phyloP scores from a whole-genome alignment of 1,140 invertebrate genomes.

The Charaxes varanes region DNA sequence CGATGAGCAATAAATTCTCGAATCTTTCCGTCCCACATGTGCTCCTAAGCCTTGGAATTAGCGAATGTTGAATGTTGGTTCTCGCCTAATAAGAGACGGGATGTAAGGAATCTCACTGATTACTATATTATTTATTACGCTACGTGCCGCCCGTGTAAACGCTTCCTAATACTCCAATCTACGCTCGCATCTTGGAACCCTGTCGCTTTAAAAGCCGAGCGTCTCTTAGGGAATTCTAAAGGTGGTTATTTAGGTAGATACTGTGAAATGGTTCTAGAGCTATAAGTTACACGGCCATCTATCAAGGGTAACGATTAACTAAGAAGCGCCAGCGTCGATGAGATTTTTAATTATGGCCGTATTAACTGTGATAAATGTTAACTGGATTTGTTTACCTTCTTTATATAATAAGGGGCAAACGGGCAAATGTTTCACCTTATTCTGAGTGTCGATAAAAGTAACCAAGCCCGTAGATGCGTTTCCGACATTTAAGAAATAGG shows the following conservation, averaged over 20 bases:
- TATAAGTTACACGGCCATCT: constrained; percentile 26
- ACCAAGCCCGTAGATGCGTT: too few relatives aligned
- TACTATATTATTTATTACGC: constrained; percentile 72
- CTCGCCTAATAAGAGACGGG: constrained; percentile 67
- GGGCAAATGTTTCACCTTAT: too few relatives aligned
- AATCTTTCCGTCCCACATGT: constrained; percentile 71
- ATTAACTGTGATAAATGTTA: constrained; percentile 5
- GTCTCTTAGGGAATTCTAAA: constrained; percentile 2
- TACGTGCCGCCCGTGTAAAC: constrained; percentile 68
- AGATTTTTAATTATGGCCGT: constrained; percentile 47
- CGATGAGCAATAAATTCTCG: constrained; percentile 68
- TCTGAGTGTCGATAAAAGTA: too few relatives aligned
- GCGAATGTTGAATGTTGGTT: constrained; percentile 70
- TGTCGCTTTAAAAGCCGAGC: constrained; percentile 26
- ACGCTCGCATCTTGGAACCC: constrained; percentile 40
- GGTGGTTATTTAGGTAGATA: constrained; percentile 7
- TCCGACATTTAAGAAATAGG: too few relatives aligned
- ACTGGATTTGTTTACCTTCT: not conserved
- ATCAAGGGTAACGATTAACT: constrained; percentile 53
- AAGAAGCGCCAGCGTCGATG: constrained; percentile 30
- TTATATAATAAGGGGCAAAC: too few relatives aligned
- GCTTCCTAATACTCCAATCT: constrained; percentile 63
- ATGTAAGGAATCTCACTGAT: constrained; percentile 71
- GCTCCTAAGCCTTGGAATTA: constrained; percentile 64
- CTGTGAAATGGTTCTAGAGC: constrained; percentile 35